These are phyloP conservation scores for Entelurus aequoreus DNA, from an alignment of 2,113 vertebrate species.

Conservation along the genomic window DNA sequence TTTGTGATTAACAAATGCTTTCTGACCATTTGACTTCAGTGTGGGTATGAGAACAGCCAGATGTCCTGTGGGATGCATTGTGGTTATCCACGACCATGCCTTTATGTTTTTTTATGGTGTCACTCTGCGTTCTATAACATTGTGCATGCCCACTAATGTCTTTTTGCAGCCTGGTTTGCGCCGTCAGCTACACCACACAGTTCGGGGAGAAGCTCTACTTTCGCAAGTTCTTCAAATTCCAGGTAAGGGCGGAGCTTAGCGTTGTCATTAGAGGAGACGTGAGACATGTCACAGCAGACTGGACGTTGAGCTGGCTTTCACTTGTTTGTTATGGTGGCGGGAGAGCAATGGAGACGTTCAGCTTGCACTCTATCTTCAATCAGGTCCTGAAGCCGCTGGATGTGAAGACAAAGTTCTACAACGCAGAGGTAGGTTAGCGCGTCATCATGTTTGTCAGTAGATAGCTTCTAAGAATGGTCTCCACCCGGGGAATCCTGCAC, in stretches of 20 bases:
- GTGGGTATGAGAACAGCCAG: too few relatives aligned
- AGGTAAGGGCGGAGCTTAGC: slow-evolving; percentile 73
- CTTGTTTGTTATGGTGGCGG: slow-evolving; percentile 22
- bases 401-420: slow-evolving; percentile 99
- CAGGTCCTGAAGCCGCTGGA: slow-evolving; percentile 97
- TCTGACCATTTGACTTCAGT: too few relatives aligned
- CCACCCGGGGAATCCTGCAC: slow-evolving; percentile 30
- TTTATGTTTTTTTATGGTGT: too few relatives aligned
- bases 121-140: too few relatives aligned
- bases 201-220: slow-evolving; percentile 97
- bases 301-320: neutral
- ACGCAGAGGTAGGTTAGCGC: slow-evolving; percentile 84
- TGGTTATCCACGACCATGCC: too few relatives aligned
- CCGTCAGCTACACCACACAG: slow-evolving; percentile 95
- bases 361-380: slow-evolving; percentile 75
- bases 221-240: slow-evolving; percentile 99
- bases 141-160: neutral
- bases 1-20: too few relatives aligned
- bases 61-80: too few relatives aligned
- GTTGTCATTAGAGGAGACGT: slow-evolving; percentile 17
- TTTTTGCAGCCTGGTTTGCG: slow-evolving; percentile 86
- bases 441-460: slow-evolving; percentile 16
- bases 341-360: slow-evolving; percentile 60
- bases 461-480: slow-evolving; percentile 5
- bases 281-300: slow-evolving; percentile 53